Evolutionary conservation across 1,140 invertebrate genomes (phyloP).

Genomic region (Rhynchophorus ferrugineus): DNA sequence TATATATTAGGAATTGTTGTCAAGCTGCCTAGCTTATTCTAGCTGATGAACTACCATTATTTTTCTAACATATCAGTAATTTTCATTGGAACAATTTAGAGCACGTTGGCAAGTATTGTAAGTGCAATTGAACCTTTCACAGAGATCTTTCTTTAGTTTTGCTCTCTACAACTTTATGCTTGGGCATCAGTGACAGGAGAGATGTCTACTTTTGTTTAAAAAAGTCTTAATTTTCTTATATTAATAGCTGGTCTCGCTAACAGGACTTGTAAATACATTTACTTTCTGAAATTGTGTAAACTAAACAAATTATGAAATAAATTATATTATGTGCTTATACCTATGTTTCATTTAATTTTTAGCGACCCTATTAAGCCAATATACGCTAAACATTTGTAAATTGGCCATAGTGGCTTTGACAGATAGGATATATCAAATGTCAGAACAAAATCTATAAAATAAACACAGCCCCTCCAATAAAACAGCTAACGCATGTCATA

Average conservation of each 20-base stretch:
- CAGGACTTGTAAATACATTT: slow-evolving; percentile 38
- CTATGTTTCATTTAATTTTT: neutral
- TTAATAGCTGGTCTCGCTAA: slow-evolving; percentile 38
- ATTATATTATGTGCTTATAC: slow-evolving; percentile 17
- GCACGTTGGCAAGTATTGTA: neutral
- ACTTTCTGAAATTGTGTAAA: slow-evolving; percentile 35
- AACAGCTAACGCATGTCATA: too few relatives aligned
- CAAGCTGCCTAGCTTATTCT: neutral
- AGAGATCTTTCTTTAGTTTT: slow-evolving; percentile 6
- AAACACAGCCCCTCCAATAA: too few relatives aligned
- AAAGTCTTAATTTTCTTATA: slow-evolving; percentile 27
- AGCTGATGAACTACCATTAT: neutral
- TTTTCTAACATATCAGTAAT: slow-evolving; percentile 2
- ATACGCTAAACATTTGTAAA: neutral
- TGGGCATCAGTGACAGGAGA: slow-evolving; percentile 11
- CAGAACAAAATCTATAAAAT: too few relatives aligned
- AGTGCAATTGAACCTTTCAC: neutral
- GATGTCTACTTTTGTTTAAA: slow-evolving; percentile 4
- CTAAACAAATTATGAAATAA: slow-evolving; percentile 29
- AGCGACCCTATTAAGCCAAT: neutral
- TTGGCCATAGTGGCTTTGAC: neutral
- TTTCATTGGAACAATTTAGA: neutral
- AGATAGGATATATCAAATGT: too few relatives aligned
- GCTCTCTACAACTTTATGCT: slow-evolving; percentile 14
- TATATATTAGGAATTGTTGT: slow-evolving; percentile 14